Conservation (phyloP, 1,140 invertebrate species). For the Anadara kagoshimensis region DNA sequence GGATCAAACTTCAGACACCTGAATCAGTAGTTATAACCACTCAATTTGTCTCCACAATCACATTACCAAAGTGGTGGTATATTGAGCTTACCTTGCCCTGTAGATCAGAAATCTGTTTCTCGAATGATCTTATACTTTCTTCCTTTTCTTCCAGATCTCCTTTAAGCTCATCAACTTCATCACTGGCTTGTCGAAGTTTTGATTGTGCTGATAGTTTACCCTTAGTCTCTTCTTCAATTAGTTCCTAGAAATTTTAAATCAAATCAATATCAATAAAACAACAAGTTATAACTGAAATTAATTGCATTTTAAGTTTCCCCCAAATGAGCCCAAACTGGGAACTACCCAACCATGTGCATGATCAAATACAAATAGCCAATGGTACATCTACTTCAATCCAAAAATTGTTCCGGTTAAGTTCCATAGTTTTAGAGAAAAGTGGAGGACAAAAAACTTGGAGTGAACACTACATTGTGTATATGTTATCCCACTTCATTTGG, state of each 20-base stretch:
- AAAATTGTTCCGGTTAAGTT: too few relatives aligned
- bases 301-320: not conserved
- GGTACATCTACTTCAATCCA: too few relatives aligned
- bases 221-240: slow-evolving; percentile 94
- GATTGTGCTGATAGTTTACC: slow-evolving; percentile 93
- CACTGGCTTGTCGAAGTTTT: slow-evolving; percentile 89
- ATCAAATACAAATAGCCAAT: too few relatives aligned
- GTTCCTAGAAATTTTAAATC: slow-evolving; percentile 76
- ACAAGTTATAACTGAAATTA: not conserved
- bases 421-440: too few relatives aligned
- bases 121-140: slow-evolving; percentile 87
- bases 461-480: too few relatives aligned
- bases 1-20: too few relatives aligned
- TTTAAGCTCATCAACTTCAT: slow-evolving; percentile 88
- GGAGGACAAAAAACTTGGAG: too few relatives aligned
- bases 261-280: not conserved
- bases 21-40: too few relatives aligned
- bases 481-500: too few relatives aligned
- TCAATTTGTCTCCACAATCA: too few relatives aligned
- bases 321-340: too few relatives aligned
- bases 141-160: slow-evolving; percentile 98
- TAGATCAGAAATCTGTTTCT: slow-evolving; percentile 83
- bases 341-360: too few relatives aligned
- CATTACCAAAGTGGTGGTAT: not conserved
- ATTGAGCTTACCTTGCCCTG: slow-evolving; percentile 55